These are phyloP conservation scores for Pogonomyrmex californicus DNA, from an alignment of 1,140 invertebrate species.

Conservation along the genomic window DNA sequence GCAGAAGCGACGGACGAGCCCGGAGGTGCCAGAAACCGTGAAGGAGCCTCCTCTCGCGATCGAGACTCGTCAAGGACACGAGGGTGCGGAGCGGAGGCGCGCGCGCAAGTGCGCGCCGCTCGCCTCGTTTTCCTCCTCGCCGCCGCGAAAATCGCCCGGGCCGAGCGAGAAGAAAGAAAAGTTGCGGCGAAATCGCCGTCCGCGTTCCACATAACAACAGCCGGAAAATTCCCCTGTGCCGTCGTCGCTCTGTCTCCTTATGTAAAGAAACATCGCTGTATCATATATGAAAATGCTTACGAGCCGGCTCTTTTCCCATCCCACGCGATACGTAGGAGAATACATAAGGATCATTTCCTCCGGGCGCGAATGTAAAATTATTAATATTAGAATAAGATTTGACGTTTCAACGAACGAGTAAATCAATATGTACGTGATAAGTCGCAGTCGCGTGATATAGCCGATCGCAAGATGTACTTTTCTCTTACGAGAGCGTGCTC, in stretches of 20 bases:
- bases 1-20: constrained; percentile 40
- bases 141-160: constrained; percentile 67
- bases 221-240: constrained; percentile 56
- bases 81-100: constrained; percentile 65
- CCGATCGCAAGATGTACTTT: neutral
- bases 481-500: neutral
- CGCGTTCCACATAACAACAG: constrained; percentile 70
- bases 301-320: neutral
- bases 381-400: neutral
- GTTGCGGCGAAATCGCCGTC: constrained; percentile 66
- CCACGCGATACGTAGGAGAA: neutral
- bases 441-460: neutral
- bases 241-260: neutral
- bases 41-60: constrained; percentile 69
- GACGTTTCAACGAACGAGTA: neutral
- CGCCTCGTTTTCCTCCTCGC: constrained; percentile 70
- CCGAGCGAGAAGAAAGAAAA: constrained; percentile 59
- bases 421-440: neutral
- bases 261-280: neutral
- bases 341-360: neutral
- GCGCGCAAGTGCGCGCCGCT: constrained; percentile 33
- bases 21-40: constrained; percentile 74
- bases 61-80: constrained; percentile 76
- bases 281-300: neutral
- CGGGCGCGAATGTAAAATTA: neutral